Percentiles rank a stretch among this genome's conserved stretches.
These are phyloP conservation scores for Carduelis carduelis DNA, from an alignment of 2,797 vertebrate species.

Conservation along the genomic window DNA sequence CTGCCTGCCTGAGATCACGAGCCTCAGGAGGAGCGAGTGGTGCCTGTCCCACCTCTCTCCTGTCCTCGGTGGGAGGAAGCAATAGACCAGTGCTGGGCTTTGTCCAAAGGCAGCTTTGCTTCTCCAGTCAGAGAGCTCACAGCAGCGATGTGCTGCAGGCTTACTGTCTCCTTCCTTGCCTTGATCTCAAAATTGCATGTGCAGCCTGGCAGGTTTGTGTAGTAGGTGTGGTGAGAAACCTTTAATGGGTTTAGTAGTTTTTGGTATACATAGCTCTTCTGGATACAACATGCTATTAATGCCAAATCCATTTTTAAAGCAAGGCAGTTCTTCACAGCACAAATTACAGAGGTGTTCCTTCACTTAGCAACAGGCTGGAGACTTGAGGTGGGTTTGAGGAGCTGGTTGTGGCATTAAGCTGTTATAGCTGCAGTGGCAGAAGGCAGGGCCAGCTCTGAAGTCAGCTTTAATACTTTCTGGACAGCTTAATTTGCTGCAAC, in stretches of 20 bases:
- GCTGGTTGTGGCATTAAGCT: neutral
- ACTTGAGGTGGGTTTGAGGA: neutral
- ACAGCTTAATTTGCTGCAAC: neutral
- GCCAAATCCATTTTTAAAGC: neutral
- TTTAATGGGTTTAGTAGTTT: neutral
- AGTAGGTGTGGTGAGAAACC: constrained; percentile 17
- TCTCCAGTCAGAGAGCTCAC: neutral
- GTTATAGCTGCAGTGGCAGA: neutral
- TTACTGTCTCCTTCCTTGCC: neutral
- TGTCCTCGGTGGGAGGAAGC: rapidly evolving
- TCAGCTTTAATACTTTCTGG: neutral
- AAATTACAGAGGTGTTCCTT: constrained; percentile 2
- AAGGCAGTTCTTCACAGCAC: neutral
- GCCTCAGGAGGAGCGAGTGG: neutral
- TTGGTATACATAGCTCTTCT: neutral
- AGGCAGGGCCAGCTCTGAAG: neutral
- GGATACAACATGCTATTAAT: constrained; percentile 13
- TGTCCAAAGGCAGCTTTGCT: neutral
- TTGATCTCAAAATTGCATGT: neutral
- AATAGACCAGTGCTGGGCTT: neutral
- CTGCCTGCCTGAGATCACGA: neutral
- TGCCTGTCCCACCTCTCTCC: neutral
- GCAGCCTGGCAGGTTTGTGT: neutral
- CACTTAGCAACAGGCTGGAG: constrained; percentile 19
- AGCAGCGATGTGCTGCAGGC: neutral